Percentiles rank a stretch among this genome's conserved stretches.
Conservation (phyloP, 1,140 invertebrate species). For the Drosophila bocqueti region DNA sequence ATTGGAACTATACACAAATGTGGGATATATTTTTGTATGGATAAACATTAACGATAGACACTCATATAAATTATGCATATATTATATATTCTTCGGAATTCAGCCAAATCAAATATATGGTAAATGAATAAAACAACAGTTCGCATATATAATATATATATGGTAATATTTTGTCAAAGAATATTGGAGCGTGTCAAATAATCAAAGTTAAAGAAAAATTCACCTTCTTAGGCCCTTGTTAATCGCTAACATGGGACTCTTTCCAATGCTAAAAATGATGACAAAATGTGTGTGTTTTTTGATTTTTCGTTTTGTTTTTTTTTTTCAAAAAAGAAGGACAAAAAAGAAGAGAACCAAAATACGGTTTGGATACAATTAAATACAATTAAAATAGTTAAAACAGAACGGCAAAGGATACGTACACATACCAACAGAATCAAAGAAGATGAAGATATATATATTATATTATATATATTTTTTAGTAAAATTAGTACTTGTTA, state of each 20-base stretch:
- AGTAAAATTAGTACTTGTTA: slow-evolving; percentile 11
- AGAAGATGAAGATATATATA: slow-evolving; percentile 5
- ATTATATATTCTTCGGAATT: slow-evolving; percentile 9
- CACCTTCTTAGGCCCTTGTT: slow-evolving; percentile 95
- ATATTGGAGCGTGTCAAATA: slow-evolving; percentile 51
- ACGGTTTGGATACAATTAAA: slow-evolving; percentile 32
- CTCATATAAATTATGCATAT: slow-evolving; percentile 16
- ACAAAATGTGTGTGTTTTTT: slow-evolving; percentile 42
- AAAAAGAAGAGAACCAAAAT: slow-evolving; percentile 60
- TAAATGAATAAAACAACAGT: slow-evolving; percentile 14
- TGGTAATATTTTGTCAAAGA: slow-evolving; percentile 3
- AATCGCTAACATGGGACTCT: slow-evolving; percentile 93
- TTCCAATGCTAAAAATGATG: slow-evolving; percentile 85
- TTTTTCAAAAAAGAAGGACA: slow-evolving; percentile 40
- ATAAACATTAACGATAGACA: slow-evolving; percentile 17
- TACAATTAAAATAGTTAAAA: slow-evolving; percentile 43
- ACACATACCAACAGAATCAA: slow-evolving; percentile 23
- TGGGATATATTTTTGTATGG: not conserved
- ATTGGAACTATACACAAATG: slow-evolving; percentile 10
- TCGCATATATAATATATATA: slow-evolving; percentile 11
- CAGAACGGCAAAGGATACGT: slow-evolving; percentile 25
- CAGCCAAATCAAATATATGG: slow-evolving; percentile 20
- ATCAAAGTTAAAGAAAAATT: slow-evolving; percentile 72
- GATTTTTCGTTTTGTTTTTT: not conserved
- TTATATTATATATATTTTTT: not conserved